A percentile compares a stretch with the other conserved stretches of the same genome.
These are phyloP conservation scores for Onychomys leucogaster DNA, from an alignment of 2,797 vertebrate species.

Conservation along the genomic window DNA sequence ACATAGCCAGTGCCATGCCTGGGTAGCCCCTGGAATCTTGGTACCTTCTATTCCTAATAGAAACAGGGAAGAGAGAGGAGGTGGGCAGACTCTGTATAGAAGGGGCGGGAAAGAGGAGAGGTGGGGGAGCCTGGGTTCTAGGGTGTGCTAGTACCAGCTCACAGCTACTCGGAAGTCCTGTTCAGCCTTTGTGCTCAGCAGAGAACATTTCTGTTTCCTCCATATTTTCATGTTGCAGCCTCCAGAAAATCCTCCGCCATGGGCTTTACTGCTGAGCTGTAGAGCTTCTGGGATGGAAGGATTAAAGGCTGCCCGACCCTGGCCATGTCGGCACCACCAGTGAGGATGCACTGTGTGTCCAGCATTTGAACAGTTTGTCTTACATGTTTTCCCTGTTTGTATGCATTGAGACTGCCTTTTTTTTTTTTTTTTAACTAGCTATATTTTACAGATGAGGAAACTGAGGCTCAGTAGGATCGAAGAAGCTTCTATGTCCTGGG, in stretches of 20 bases:
- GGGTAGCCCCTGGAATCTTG: too few relatives aligned
- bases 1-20: rapidly evolving
- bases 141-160: not conserved
- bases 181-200: not conserved
- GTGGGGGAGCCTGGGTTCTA: rapidly evolving
- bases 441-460: not conserved
- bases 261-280: slow-evolving; percentile 70
- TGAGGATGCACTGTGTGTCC: not conserved
- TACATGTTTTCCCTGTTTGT: not conserved
- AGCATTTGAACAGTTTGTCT: not conserved
- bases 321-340: rapidly evolving
- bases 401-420: not conserved
- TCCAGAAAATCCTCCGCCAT: slow-evolving; percentile 67
- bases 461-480: not conserved
- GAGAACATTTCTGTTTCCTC: slow-evolving; percentile 65
- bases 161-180: rapidly evolving
- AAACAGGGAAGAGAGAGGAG: not conserved
- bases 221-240: slow-evolving; percentile 62
- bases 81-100: rapidly evolving
- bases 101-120: rapidly evolving
- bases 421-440: not conserved
- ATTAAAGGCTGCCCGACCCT: not conserved
- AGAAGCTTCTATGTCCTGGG: too few relatives aligned
- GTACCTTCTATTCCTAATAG: not conserved
- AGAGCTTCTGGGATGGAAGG: not conserved